Percentiles rank a stretch among this genome's conserved stretches.
These are phyloP conservation scores for Thalassophryne amazonica DNA, from an alignment of 2,797 vertebrate genomes.

Conservation along the genomic window DNA sequence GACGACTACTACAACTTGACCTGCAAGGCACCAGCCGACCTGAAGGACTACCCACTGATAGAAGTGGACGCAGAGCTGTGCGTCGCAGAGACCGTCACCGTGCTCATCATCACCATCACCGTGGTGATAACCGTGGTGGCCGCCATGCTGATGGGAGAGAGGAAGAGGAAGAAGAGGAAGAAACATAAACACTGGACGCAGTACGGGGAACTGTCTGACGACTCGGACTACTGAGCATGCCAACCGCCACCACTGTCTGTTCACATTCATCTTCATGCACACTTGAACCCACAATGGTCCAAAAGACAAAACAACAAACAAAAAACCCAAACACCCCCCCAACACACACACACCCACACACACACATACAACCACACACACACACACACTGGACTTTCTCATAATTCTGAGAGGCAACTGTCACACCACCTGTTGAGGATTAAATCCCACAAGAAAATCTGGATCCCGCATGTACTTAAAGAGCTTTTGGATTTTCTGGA, in stretches of 20 bases:
- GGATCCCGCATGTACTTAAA: neutral
- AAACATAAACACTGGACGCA: conserved; percentile 78
- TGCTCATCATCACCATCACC: conserved; percentile 82
- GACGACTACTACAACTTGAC: conserved; percentile 80
- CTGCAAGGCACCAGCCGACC: conserved; percentile 62
- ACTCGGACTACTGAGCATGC: conserved; percentile 64
- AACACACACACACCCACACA: too few species aligned
- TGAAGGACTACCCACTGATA: conserved; percentile 54
- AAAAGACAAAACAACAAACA: too few species aligned
- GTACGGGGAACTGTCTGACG: conserved; percentile 68
- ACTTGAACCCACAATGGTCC: too few species aligned
- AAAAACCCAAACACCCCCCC: too few species aligned
- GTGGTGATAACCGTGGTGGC: conserved; percentile 81
- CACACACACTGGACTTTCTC: neutral
- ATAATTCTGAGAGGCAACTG: neutral
- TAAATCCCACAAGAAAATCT: conserved; percentile 6
- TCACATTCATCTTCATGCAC: too few species aligned
- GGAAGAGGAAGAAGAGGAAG: conserved; percentile 76
- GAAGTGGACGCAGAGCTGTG: conserved; percentile 79
- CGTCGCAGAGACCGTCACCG: conserved; percentile 81
- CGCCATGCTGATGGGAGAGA: conserved; percentile 81
- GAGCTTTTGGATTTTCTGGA: neutral
- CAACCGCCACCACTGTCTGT: neutral
- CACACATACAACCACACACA: too few species aligned
- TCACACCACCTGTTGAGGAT: neutral